Percentiles rank a stretch among this genome's conserved stretches.
phyloP scores from a whole-genome alignment of 2,113 vertebrate genomes.

The Heterocephalus glaber region DNA sequence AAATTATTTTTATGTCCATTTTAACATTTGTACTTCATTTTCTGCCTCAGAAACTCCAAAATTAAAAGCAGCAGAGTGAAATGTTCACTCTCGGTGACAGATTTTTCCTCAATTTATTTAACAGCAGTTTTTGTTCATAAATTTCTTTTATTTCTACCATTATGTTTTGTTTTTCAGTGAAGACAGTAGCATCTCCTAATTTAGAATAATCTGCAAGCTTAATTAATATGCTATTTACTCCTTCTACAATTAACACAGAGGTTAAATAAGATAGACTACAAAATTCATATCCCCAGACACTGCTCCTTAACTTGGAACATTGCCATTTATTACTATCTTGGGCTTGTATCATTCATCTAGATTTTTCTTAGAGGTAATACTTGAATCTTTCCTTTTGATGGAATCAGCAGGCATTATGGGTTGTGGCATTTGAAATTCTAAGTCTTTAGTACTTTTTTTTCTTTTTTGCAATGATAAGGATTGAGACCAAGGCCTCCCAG shows the following conservation, averaged over 20 bases:
- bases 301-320: background rate
- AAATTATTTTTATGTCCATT: background rate
- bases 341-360: conserved; percentile 5
- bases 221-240: background rate
- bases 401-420: background rate
- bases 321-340: conserved; percentile 15
- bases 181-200: background rate
- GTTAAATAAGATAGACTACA: conserved; percentile 27
- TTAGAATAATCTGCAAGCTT: conserved; percentile 35
- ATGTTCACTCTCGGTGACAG: background rate
- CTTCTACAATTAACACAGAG: background rate
- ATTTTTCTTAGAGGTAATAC: background rate
- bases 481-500: background rate
- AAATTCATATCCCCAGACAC: background rate
- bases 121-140: background rate
- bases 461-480: background rate
- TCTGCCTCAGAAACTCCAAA: background rate
- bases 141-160: background rate
- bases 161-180: background rate
- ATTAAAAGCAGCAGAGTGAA: background rate
- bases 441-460: background rate
- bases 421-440: background rate
- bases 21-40: conserved; percentile 2
- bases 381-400: background rate
- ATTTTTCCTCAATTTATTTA: background rate